Evolutionary conservation across 2,797 vertebrate genomes (phyloP).

Genomic region (Malacoctenus gilli): DNA sequence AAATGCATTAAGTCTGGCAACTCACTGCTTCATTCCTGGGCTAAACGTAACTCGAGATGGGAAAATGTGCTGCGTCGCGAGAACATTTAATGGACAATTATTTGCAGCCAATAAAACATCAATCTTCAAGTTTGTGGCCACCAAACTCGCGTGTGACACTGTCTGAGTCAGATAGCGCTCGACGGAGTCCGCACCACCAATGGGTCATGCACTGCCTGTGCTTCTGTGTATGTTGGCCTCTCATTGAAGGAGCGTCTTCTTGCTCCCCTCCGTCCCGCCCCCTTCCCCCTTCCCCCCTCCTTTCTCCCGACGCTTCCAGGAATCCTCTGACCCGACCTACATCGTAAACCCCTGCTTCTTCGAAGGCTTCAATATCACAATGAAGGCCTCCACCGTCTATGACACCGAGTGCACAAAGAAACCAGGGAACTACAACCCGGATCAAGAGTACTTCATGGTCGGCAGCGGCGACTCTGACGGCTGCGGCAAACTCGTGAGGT

Average conservation of each 20-base stretch:
- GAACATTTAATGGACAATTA: slow-evolving; percentile 1
- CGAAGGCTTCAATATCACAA: slow-evolving; percentile 69
- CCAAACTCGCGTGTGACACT: too few relatives aligned
- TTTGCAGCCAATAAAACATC: slow-evolving; percentile 1
- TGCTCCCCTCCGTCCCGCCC: too few relatives aligned
- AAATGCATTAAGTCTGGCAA: slow-evolving; percentile 51
- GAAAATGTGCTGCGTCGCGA: slow-evolving; percentile 15
- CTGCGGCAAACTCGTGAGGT: slow-evolving; percentile 82
- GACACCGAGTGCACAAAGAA: slow-evolving; percentile 85
- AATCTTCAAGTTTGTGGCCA: neutral
- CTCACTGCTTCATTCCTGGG: slow-evolving; percentile 18
- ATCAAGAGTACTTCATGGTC: slow-evolving; percentile 70
- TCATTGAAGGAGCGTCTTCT: neutral
- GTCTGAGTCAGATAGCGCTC: too few relatives aligned
- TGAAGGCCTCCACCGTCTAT: slow-evolving; percentile 77
- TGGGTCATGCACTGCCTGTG: too few relatives aligned
- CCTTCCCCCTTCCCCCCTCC: neutral
- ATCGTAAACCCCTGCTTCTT: slow-evolving; percentile 89
- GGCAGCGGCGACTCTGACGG: slow-evolving; percentile 80
- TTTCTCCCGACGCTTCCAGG: slow-evolving; percentile 63
- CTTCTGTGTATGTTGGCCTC: too few relatives aligned
- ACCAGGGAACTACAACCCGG: slow-evolving; percentile 71
- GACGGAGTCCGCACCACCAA: too few relatives aligned
- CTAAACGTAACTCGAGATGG: slow-evolving; percentile 2
- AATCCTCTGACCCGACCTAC: slow-evolving; percentile 43